phyloP scores from a whole-genome alignment of 2,888 invertebrate species.

The Eilema griseolum region DNA sequence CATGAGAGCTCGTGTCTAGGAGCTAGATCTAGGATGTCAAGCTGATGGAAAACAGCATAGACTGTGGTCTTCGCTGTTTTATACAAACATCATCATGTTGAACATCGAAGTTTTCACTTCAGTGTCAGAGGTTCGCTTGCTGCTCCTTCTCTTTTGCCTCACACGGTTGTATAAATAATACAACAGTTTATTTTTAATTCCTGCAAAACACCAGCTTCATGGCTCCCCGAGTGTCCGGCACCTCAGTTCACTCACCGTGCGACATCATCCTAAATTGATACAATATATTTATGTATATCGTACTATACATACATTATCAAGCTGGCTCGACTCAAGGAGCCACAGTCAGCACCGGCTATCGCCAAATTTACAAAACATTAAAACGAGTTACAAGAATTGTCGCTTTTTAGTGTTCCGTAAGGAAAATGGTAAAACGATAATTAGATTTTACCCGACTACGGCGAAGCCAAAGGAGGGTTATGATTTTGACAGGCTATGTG shows the following conservation, averaged over 20 bases:
- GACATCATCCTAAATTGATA: conserved; percentile 70
- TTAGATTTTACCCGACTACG: no score
- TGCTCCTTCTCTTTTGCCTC: no score
- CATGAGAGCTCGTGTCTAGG: no score
- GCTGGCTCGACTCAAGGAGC: background rate
- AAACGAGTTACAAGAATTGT: conserved; percentile 11
- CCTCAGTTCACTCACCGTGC: conserved; percentile 73
- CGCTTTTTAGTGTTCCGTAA: background rate
- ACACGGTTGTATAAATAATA: no score
- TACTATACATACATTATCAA: conserved; percentile 16
- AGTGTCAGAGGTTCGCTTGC: no score
- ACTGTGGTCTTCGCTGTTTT: no score
- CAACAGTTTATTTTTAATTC: background rate
- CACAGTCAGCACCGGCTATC: conserved; percentile 2
- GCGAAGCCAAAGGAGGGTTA: no score
- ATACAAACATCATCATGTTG: no score
- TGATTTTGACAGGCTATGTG: no score
- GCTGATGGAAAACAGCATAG: no score
- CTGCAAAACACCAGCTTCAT: conserved; percentile 28
- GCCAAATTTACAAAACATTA: conserved; percentile 16
- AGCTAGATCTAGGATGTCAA: no score
- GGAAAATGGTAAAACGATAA: background rate
- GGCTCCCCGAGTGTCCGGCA: conserved; percentile 53
- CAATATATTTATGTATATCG: conserved; percentile 53
- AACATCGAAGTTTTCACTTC: no score